Base-by-base conservation (phyloP, 2,113 vertebrate genomes). In the Rana temporaria region DNA sequence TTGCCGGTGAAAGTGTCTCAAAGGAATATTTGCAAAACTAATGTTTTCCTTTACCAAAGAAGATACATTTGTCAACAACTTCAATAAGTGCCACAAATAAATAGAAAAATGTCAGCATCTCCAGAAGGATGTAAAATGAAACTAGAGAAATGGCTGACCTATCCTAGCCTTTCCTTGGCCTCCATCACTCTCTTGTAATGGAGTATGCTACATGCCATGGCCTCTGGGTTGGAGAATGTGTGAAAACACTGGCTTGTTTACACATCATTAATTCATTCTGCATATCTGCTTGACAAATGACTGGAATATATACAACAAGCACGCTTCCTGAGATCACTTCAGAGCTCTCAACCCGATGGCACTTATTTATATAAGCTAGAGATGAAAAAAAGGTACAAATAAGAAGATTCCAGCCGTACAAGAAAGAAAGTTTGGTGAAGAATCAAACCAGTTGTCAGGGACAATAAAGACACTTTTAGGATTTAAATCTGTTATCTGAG, bases 231-330 rank as follows among this genome's bases (percentile, higher is more conserved):
- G 75, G 19, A 20, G 57, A 65, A 78, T 64, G 38, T 53, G 62
- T 78, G 38, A 64, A 32, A 30, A 64, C 38, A 32, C 60, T 62
- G 52, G 55, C 60, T 78, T 78, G 60, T 78, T 78, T n/a, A 60
- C 78, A 59, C 20, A 57, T 19, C 65, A 48, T 79, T 79, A 48
- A 79, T 12, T 70, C 18, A 48, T 68, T 79, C 66, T 79, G 65
- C 76, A 66, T 79, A 79, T 79, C 20, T 56, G 69, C 56, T 55
- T 69, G 32, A 70, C 59, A 60, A 48, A 60, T 42, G 32, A 59
- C 32, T 59, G 34, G 52, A 70, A 30, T 59, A 69, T 60, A 70
- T 30, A 70, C 26, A 69, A n/a, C 30, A 9, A n/a, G 53, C 30
- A 55, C 60, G 48, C 53, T 59, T 34, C 77, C n/a, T 18, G 77